These are phyloP conservation scores for Eueides isabella DNA, from an alignment of 1,140 invertebrate genomes.

Conservation along the genomic window DNA sequence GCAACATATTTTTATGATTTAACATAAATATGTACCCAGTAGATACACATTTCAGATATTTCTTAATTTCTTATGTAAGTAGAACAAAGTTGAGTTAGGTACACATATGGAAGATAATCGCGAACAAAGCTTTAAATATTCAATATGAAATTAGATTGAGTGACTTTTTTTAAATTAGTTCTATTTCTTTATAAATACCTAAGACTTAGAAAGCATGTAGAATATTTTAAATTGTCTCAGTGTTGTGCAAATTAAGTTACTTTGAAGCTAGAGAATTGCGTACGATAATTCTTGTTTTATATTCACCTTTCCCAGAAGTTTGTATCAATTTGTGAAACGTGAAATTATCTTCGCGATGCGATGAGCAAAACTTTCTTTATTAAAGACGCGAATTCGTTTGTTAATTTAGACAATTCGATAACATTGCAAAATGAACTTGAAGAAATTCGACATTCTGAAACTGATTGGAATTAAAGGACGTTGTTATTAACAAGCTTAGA, in stretches of 20 bases:
- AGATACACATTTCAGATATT: no score
- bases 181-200: neutral
- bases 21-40: no score
- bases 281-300: neutral
- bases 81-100: neutral
- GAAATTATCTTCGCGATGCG: neutral
- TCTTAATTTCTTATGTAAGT: neutral
- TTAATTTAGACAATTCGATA: conserved; percentile 7
- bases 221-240: neutral
- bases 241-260: neutral
- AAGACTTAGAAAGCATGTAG: neutral
- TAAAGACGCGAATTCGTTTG: neutral
- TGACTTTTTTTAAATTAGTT: neutral
- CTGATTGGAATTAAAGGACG: neutral
- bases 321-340: neutral
- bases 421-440: conserved; percentile 1
- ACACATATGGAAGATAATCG: neutral
- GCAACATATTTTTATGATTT: no score
- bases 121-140: neutral
- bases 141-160: neutral
- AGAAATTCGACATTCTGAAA: neutral
- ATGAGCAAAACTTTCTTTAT: neutral
- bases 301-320: neutral
- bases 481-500: conserved; percentile 2
- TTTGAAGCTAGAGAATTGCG: neutral